Evolutionary conservation across 2,888 invertebrate genomes (phyloP), one percentile per base, ranked within the genome.

Genomic region (Chydorus sphaericus): DNA sequence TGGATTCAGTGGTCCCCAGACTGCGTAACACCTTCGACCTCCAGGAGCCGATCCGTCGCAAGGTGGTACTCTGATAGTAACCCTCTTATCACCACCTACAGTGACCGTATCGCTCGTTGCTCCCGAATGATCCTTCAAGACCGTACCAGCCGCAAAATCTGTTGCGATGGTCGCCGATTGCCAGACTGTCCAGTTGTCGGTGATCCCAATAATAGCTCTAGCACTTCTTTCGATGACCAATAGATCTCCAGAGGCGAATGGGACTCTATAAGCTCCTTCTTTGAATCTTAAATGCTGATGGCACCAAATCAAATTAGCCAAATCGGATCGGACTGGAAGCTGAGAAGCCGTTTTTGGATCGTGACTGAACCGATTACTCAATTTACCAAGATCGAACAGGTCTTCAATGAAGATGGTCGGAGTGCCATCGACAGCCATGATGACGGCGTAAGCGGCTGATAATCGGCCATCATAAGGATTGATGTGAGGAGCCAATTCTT

Each of bases 291-390:
- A 37, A 11, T 52, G 31, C 2, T 52, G 52, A 20, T 52, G 52
- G 37, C 52, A 52, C 52, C 52, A 52, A 11, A 52, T 52, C 10
- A 52, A 36, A 26, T 52, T 52, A 26, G 52, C 52, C 20, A 52
- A 36, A n/a, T 52, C 52, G 10, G 33, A 33, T 1, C 52, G 52
- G 10, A 52, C 23, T 8, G 52, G 52, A 16, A 52, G 33, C 20
- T 52, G 33, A 18, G 52, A 20, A 8, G 33, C 52, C 10, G 14
- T 18, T 36, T 52, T 52, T 23, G 52, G 52, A 36, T 52, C 36
- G 52, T 52, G 52, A 16, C 36, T 52, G 37, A 52, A 52, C 11
- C 52, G 52, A 36, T 52, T 52, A 1, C 52, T 37, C 5, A 52
- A 23, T 36, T 20, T 18, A 18, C 52, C 52, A 33, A 52, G 20